phyloP scores from a whole-genome alignment of 2,888 invertebrate species.

The Periphyllus acericola region DNA sequence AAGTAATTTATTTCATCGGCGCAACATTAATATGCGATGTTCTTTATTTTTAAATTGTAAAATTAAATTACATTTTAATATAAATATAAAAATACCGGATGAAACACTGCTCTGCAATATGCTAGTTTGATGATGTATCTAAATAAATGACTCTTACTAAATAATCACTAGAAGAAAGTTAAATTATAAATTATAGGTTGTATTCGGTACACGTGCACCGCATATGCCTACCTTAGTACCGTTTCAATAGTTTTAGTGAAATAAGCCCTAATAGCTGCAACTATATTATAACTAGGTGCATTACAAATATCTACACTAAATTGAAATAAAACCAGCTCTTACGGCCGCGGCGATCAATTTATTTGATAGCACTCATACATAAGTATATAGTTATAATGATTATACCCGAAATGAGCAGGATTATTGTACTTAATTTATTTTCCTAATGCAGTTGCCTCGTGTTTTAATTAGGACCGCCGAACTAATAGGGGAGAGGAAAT shows the following conservation, averaged over 20 bases:
- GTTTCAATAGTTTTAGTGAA: not conserved
- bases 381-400: no score
- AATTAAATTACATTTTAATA: not conserved
- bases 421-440: no score
- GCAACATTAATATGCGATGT: not conserved
- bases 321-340: no score
- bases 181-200: not conserved
- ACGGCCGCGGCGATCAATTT: no score
- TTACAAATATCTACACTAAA: no score
- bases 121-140: not conserved
- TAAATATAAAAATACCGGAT: not conserved
- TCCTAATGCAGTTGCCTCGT: not conserved
- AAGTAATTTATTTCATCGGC: conserved; percentile 29
- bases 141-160: not conserved
- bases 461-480: not conserved
- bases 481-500: not conserved
- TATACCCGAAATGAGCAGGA: not conserved
- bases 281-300: no score
- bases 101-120: not conserved
- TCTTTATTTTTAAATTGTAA: not conserved
- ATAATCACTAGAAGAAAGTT: not conserved
- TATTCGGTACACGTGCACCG: not conserved
- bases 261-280: no score
- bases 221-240: not conserved
- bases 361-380: no score